Evolutionary conservation across 2,888 invertebrate species (phyloP).

Genomic region (Tachina fera): DNA sequence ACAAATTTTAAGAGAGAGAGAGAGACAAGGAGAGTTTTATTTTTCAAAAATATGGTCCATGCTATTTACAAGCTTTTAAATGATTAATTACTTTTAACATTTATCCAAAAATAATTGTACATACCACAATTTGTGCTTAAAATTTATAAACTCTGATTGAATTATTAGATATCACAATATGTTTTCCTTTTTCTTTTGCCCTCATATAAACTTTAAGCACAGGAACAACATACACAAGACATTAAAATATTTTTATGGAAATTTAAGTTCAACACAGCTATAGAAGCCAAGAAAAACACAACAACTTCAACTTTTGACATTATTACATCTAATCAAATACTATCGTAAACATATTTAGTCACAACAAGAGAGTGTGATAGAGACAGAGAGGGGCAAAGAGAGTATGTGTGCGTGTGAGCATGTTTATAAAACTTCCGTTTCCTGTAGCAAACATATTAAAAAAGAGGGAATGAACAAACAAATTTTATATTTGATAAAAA

Average conservation of each 20-base stretch:
- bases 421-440: conserved; percentile 67
- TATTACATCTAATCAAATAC: conserved; percentile 55
- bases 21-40: too few species aligned
- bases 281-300: background rate
- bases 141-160: conserved; percentile 1
- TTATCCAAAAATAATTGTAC: background rate
- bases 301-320: conserved; percentile 53
- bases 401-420: background rate
- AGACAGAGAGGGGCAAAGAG: background rate
- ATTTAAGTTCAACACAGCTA: conserved; percentile 39
- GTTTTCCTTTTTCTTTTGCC: conserved; percentile 3
- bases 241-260: conserved; percentile 40
- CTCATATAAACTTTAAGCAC: conserved; percentile 30
- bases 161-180: conserved; percentile 22
- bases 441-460: conserved; percentile 45
- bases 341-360: conserved; percentile 4
- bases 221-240: background rate
- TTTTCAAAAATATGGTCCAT: too few species aligned
- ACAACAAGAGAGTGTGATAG: background rate
- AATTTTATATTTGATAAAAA: conserved; percentile 14
- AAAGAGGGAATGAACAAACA: conserved; percentile 16
- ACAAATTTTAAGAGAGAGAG: too few species aligned
- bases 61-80: too few species aligned
- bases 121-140: background rate
- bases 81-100: background rate